Evolutionary conservation across 2,113 vertebrate species (phyloP), one percentile per base, ranked within the genome.

Genomic region (Platysteira castanea): DNA sequence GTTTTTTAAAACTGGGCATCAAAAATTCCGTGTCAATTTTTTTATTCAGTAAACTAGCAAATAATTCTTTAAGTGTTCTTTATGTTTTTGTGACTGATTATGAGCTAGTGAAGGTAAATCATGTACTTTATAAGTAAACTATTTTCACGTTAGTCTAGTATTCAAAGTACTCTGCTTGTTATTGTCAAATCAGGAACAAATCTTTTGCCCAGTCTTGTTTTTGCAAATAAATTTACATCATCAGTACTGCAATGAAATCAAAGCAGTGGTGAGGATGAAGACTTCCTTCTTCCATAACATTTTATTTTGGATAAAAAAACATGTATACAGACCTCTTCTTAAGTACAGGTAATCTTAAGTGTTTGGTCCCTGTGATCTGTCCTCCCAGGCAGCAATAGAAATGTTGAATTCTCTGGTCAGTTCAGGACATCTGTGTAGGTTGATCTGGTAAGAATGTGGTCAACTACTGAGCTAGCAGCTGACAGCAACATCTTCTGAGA

Each of bases 201-300:
- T 68, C 44, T 81, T 95, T 59, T 82, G 71, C 85, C 87, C 49
- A 64, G 78, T 93, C 75, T 83, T 81, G 75, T 31, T 86, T 85
- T 86, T 19, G 35, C 85, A 94, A 95, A 95, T 37, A 77, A 71
- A 87, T 87, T 77, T 69, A 90, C 53, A 50, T 65, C 53, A 90
- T 31, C 53, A 49, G 65, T 49, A 89, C 2, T 75, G 56, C 52
- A 82, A 68, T 33, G 31, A 92, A 95, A 91, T 68, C 24, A 60
- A 59, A 90, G 47, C 46, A 73, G 37, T 5, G 21, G 39, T 26
- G 39, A 93, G 33, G 56, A 88, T 39, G 44, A 75, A 64, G 50
- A 70, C 52, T 75, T 81, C 60, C 68, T 90, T 59, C 83, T 84
- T 77, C 76, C 28, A 15, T 5, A 37, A 24, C 11, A 15, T 69